Evolutionary conservation across 2,888 invertebrate species (phyloP), one percentile per base, ranked within the genome.

Genomic region (Anorthoa munda): DNA sequence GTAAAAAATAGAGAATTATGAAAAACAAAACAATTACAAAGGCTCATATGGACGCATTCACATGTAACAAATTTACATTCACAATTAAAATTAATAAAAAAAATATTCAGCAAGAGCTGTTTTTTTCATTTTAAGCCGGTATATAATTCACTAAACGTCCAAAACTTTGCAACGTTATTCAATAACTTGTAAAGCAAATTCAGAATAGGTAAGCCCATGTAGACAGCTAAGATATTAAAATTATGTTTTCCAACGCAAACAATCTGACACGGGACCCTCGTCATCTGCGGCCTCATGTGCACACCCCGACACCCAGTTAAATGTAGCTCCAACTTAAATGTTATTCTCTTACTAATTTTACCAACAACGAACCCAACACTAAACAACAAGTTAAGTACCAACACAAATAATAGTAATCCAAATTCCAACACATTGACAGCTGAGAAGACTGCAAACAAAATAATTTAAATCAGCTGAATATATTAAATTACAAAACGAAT

Each of bases 211-310:
- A 87, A 88, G 88, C 87, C 84, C 84, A 82, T 87, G 86, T 87
- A 89, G 89, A 88, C 89, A 85, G 87, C 82, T 86, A 86, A 89
- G 91, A 91, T 92, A 93, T 93, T 93, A 93, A 93, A 93, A 92
- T 92, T 90, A 89, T 87, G 92, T 92, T 91, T 87, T 88, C 86
- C 79, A 86, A 86, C 86, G 86, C 90, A 92, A 92, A 92, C 91
- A 92, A 85, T 83, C 89, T 86, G 86, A 86, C 85, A 82, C 84
- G 79, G 80, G 83, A 93, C 93, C 93, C 94, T 93, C 88, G 92
- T 93, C 94, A 93, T 89, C 82, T 87, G 90, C 79, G 91, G 92
- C 89, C 92, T 91, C 92, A 90, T 92, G 90, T 92, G 92, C 89
- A 89, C 88, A 89, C 87, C 81, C 89, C 76, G 87, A 90, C 91